A percentile compares a stretch with the other conserved stretches of the same genome.
Conservation (phyloP, 2,797 vertebrate species). For the Pyrocephalus nanus region DNA sequence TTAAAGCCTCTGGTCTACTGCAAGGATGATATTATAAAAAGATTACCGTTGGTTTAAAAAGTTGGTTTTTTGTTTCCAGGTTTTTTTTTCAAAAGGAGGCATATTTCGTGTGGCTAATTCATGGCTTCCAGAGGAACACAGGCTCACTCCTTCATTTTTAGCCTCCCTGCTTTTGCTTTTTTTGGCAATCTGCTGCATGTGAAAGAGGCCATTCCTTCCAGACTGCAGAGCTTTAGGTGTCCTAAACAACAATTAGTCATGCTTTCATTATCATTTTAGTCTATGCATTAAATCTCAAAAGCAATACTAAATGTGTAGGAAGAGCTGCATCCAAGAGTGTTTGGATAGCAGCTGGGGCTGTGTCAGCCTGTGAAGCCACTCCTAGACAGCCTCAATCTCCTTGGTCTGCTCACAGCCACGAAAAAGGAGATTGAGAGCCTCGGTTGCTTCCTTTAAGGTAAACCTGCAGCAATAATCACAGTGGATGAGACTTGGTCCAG, state of each 20-base stretch:
- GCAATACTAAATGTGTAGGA: background rate
- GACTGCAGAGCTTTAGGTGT: background rate
- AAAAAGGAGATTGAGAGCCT: background rate
- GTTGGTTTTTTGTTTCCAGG: background rate
- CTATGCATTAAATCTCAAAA: background rate
- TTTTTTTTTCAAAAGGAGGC: background rate
- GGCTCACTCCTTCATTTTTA: background rate
- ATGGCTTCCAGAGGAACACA: background rate
- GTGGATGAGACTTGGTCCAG: background rate
- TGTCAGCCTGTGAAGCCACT: background rate
- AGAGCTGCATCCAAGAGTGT: background rate
- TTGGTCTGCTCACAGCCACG: background rate
- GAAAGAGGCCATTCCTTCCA: background rate
- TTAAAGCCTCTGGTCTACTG: constrained; percentile 14
- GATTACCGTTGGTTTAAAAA: background rate
- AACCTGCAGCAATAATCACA: background rate
- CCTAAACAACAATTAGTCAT: background rate
- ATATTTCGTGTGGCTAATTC: background rate
- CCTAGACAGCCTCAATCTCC: background rate
- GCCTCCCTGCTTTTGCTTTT: background rate
- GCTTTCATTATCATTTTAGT: background rate
- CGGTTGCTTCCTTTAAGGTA: background rate
- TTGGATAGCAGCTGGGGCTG: background rate
- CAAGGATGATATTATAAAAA: background rate
- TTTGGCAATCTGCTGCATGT: background rate